These are phyloP conservation scores for Rhimphoctona megacephalus DNA, from an alignment of 2,888 invertebrate species.

Conservation along the genomic window DNA sequence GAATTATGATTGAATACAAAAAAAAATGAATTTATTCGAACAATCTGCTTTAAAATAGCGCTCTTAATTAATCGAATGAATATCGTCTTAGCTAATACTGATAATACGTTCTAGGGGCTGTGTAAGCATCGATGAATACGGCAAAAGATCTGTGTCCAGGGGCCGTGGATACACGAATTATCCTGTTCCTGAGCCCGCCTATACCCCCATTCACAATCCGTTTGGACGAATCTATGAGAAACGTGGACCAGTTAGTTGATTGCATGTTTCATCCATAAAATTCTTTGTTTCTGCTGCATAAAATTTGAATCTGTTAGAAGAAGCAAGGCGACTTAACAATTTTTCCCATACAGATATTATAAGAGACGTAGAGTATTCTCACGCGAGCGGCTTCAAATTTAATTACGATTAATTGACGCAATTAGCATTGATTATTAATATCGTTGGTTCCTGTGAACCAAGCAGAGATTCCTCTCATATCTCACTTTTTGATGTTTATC, in stretches of 20 bases:
- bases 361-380: too few relatives aligned
- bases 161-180: constrained; percentile 81
- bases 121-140: constrained; percentile 75
- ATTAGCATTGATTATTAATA: not conserved
- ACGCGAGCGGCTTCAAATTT: too few relatives aligned
- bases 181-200: constrained; percentile 74
- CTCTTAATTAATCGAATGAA: not conserved
- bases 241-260: constrained; percentile 66
- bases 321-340: too few relatives aligned
- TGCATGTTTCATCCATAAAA: not conserved
- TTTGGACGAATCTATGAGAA: constrained; percentile 75
- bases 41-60: not conserved
- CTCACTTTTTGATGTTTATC: not conserved
- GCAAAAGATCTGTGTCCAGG: constrained; percentile 78
- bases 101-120: constrained; percentile 73
- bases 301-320: not conserved
- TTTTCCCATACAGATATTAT: too few relatives aligned
- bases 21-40: not conserved
- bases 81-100: not conserved
- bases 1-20: not conserved
- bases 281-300: not conserved
- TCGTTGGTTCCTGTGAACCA: not conserved
- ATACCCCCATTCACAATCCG: constrained; percentile 69
- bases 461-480: not conserved
- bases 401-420: not conserved